phyloP scores from a whole-genome alignment of 2,113 vertebrate genomes.

The Microcebus lehilahytsara region DNA sequence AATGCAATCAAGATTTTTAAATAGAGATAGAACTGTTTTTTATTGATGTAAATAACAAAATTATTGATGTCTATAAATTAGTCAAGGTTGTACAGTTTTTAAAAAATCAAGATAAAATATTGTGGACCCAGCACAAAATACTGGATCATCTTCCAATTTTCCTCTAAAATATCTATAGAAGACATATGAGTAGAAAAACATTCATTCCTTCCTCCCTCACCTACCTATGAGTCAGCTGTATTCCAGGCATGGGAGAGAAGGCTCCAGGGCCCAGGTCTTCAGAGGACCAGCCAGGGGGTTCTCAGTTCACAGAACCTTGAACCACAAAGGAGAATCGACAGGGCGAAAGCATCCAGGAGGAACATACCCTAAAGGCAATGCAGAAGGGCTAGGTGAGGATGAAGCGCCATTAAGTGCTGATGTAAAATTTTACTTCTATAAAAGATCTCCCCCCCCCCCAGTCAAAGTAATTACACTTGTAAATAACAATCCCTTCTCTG shows the following conservation, averaged over 20 bases:
- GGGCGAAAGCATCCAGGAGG: neutral
- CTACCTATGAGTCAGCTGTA: neutral
- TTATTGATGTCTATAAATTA: neutral
- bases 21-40: neutral
- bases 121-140: neutral
- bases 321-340: neutral
- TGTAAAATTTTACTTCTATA: neutral
- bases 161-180: neutral
- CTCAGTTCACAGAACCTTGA: neutral
- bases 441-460: neutral
- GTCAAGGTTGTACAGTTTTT: neutral
- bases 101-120: neutral
- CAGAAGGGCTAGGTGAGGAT: neutral
- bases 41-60: neutral
- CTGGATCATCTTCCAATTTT: neutral
- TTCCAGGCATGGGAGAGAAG: neutral
- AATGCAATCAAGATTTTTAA: neutral
- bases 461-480: neutral
- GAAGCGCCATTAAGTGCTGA: neutral
- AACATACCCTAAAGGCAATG: neutral
- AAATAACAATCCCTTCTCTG: neutral
- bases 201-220: neutral
- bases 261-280: too few species aligned
- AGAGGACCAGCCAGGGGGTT: neutral
- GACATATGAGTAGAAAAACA: neutral